phyloP scores from a whole-genome alignment of 2,113 vertebrate species.

The Orientallactaga bullata region DNA sequence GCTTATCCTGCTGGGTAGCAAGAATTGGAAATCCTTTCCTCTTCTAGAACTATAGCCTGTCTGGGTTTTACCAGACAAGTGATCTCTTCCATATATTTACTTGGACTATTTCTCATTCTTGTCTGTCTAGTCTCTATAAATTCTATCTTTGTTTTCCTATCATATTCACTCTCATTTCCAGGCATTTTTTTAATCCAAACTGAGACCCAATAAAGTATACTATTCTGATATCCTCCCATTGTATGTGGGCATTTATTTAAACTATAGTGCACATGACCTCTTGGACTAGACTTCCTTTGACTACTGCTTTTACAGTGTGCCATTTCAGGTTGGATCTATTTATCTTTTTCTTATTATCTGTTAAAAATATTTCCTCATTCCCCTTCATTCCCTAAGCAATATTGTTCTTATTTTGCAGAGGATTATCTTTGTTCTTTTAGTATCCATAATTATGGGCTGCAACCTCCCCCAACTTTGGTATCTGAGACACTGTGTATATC shows the following conservation, averaged over 20 bases:
- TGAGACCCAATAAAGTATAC: not conserved
- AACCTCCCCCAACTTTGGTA: not conserved
- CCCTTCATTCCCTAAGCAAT: not conserved
- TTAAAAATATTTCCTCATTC: not conserved
- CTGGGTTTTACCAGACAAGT: not conserved
- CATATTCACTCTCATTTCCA: not conserved
- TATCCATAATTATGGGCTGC: not conserved
- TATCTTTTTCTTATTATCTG: not conserved
- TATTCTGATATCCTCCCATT: not conserved
- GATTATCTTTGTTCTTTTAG: not conserved
- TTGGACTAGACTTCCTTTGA: not conserved
- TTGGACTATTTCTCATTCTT: not conserved
- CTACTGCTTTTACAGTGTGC: rapidly evolving
- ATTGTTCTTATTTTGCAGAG: not conserved
- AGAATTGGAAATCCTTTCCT: not conserved
- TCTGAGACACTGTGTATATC: not conserved
- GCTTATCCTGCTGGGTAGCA: not conserved
- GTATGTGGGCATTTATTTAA: not conserved
- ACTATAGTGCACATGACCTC: not conserved
- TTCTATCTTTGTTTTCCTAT: not conserved
- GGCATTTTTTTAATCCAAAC: not conserved
- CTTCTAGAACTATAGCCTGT: not conserved
- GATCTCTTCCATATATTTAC: not conserved
- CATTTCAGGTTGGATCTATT: not conserved
- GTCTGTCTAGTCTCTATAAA: not conserved